These are phyloP conservation scores for Cotesia vestalis DNA, from an alignment of 1,140 invertebrate species.

Conservation along the genomic window DNA sequence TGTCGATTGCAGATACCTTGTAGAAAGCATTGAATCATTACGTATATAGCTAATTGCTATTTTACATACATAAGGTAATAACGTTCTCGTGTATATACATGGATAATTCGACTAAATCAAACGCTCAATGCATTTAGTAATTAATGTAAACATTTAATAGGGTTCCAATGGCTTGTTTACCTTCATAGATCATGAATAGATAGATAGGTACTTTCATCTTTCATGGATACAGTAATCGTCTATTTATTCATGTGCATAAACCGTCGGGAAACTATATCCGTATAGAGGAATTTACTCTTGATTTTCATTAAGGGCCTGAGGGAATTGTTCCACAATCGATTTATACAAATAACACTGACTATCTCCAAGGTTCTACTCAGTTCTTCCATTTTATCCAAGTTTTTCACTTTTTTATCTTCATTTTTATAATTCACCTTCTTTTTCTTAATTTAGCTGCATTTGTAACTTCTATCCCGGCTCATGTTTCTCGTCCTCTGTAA, in stretches of 20 bases:
- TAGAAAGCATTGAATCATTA: background rate
- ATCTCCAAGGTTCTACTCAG: background rate
- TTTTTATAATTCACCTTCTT: background rate
- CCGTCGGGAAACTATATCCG: background rate
- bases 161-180: background rate
- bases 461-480: too few species aligned
- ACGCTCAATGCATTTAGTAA: background rate
- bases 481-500: too few species aligned
- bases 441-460: too few species aligned
- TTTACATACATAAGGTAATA: background rate
- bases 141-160: constrained; percentile 10
- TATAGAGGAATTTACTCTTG: background rate
- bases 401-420: background rate
- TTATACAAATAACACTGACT: background rate
- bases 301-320: background rate
- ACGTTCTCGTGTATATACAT: background rate
- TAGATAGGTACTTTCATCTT: background rate
- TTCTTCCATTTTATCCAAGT: background rate
- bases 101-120: constrained; percentile 9
- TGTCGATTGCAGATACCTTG: constrained; percentile 14
- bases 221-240: background rate
- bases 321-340: background rate
- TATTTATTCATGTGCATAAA: constrained; percentile 9
- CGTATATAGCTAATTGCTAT: background rate
- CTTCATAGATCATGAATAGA: background rate